phyloP scores from a whole-genome alignment of 2,113 vertebrate genomes.

The Morone saxatilis region DNA sequence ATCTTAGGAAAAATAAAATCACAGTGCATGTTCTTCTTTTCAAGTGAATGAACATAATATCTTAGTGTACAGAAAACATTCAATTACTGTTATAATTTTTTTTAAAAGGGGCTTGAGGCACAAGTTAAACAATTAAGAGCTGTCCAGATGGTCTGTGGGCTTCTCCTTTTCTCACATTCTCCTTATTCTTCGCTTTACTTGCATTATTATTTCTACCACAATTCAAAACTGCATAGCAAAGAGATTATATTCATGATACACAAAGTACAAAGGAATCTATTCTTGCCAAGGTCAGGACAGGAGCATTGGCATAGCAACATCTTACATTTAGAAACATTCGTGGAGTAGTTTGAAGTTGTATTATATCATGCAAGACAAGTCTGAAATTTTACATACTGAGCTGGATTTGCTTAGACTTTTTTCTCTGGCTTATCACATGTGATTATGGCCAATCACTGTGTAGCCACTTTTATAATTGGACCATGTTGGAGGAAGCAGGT shows the following conservation, averaged over 20 bases:
- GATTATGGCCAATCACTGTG: conserved; percentile 8
- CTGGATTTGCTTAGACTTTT: conserved; percentile 6
- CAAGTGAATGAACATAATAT: not conserved
- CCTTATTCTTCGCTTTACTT: conserved; percentile 5
- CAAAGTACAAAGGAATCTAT: conserved; percentile 47
- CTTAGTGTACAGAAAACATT: not conserved
- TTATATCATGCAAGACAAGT: not conserved
- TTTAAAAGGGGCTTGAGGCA: not conserved
- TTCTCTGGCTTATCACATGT: conserved; percentile 9
- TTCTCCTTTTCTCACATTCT: not conserved
- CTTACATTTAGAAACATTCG: conserved; percentile 33
- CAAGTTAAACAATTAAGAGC: conserved; percentile 6
- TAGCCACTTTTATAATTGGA: conserved; percentile 24
- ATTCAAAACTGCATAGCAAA: conserved; percentile 10
- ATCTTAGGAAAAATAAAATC: not conserved
- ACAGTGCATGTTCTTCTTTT: not conserved
- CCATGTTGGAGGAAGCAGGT: not conserved
- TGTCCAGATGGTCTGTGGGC: conserved; percentile 9
- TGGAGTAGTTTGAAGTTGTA: not conserved
- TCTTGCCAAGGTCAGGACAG: conserved; percentile 37
- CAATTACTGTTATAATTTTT: not conserved
- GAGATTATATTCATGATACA: conserved; percentile 40
- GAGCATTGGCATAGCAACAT: conserved; percentile 38
- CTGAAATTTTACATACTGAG: not conserved
- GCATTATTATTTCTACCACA: conserved; percentile 27